Evolutionary conservation across 30 jellyfish, hydroid and myxozoan species (phyloP).

Genomic region (Mastigias papua): DNA sequence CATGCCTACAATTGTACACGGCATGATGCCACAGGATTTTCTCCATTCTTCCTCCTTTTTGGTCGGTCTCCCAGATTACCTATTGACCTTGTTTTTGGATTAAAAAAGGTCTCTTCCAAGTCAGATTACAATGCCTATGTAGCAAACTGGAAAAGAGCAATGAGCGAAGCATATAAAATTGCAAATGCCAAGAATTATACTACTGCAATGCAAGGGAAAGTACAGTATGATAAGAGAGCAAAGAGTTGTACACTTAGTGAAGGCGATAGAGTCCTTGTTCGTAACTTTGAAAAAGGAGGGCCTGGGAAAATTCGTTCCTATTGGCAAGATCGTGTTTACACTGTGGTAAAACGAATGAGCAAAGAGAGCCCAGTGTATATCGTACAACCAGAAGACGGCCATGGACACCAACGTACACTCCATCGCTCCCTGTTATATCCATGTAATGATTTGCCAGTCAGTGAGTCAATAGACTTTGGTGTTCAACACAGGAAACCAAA

Average conservation of each 20-base stretch:
- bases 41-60: background rate
- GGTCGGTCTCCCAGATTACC: background rate
- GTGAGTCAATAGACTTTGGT: constrained; percentile 3
- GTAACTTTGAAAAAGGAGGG: constrained; percentile 20
- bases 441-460: constrained; percentile 38
- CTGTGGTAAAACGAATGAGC: constrained; percentile 6
- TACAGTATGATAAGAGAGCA: background rate
- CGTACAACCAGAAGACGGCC: constrained; percentile 41
- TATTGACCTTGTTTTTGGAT: background rate
- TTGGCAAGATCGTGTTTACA: constrained; percentile 24
- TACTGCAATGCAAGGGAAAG: background rate
- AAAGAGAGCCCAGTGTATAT: constrained; percentile 36
- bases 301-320: constrained; percentile 26
- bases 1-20: no score
- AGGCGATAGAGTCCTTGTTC: background rate
- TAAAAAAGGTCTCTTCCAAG: background rate
- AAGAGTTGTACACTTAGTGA: background rate
- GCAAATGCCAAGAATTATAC: constrained; percentile 26
- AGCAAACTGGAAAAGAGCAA: constrained; percentile 39
- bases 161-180: constrained; percentile 39
- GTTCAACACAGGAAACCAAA: no score
- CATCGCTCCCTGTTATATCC: constrained; percentile 33
- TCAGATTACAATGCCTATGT: constrained; percentile 25
- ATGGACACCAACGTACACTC: constrained; percentile 34
- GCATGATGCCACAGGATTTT: no score